Evolutionary conservation across 1,140 invertebrate genomes (phyloP), one percentile per base, ranked within the genome.

Genomic region (Batillaria attramentaria): DNA sequence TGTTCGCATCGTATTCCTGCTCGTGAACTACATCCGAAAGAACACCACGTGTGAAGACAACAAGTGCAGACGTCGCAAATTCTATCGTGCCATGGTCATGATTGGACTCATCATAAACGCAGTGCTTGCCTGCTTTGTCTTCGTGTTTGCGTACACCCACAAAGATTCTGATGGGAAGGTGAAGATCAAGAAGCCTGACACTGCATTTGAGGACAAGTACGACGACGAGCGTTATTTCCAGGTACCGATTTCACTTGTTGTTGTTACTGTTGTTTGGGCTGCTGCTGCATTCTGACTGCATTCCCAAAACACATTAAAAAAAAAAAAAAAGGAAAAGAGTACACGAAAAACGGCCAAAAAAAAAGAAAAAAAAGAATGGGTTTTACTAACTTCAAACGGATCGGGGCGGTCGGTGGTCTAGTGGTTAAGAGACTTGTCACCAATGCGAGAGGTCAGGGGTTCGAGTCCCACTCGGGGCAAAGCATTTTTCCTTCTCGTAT

Each of bases 151-250:
- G 8, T 81, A 87, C 60, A 85, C 84, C 18, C 76, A 85, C 43
- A 68, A 83, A 28, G 74, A 84, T 37, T 65, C 69, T 1, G 76
- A 83, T 65, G 86, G 86, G 20, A 77, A 77, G 18, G 76, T 88
- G n/a, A 81, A 82, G 50, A 86, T 87, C 46, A 78, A 84, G 42
- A 74, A 84, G 16, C 85, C 86, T 0, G 57, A 83, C 5, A 82
- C 81, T 35, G 46, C 86, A 0, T 68, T 88, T 60, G 84, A 86
- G 43, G 86, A 85, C 16, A 79, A 81, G 54, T 88, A 81, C 66
- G 70, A 87, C 42, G 85, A 88, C 65, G 68, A 85, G 62, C 76
- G 82, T 31, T 88, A 88, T 62, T 88, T 88, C 73, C 37, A 70
- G 68, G 68, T 68, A 35, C 16, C 28, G 31, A 1, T 62, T 54